Evolutionary conservation across 1,140 invertebrate genomes (phyloP), one percentile per base, ranked within the genome.

Genomic region (Bombus confusus): DNA sequence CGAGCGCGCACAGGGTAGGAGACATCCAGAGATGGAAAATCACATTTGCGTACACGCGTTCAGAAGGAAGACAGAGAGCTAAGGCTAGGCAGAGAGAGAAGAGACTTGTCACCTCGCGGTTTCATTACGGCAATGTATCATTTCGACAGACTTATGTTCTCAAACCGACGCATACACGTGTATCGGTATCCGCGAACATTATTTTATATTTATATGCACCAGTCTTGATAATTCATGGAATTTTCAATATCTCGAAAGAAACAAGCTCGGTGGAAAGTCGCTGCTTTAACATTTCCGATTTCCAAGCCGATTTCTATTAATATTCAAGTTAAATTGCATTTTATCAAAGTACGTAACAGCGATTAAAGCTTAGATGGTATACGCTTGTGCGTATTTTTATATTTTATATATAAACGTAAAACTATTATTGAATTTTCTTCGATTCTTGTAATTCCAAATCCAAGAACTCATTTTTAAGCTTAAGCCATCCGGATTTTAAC

Each of bases 121-220:
- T 92, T 93, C 92, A 93, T 93, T 92, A 92, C 89, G 87, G 91
- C 88, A 91, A 93, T 93, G 91, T 91, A 92, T 93, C 91, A 92
- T 92, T 93, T 91, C 88, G 91, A 92, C 91, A 90, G 87, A 88
- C 80, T 88, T 84, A 83, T 62, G 72, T 81, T 66, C 5, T 62
- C 71, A 72, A 43, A 25, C 62, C 31, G 75, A 76, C 83, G 69
- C 87, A 34, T 52, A 34, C 62, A 52, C 64, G 43, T 66, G 71
- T 57, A 64, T 43, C 39, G 39, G 43, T 69, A 69, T 37, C 15
- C 15, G 34, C 25, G 43, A 64, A 37, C 73, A 79, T 89, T 92
- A 91, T 91, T 92, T 90, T 90, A 92, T 92, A 92, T 93, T 92
- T 91, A 91, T 91, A 90, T 79, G 62, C 41, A 57, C 43, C 69